Conservation (phyloP, 2,888 invertebrate species). For the Morpho achilles region DNA sequence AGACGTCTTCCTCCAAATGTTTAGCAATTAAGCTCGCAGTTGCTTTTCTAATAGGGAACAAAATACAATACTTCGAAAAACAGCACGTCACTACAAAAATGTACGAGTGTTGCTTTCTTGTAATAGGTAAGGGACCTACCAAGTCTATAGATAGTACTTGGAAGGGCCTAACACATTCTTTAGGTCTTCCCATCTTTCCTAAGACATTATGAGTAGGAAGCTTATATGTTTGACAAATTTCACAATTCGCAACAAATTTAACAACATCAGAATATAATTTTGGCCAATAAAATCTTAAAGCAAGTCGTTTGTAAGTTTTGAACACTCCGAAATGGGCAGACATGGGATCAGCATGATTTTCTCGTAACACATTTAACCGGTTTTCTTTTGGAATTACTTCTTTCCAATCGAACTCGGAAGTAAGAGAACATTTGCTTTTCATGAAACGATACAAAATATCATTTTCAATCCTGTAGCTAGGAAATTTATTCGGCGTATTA, state of each 20-base stretch:
- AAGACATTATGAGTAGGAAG: slow-evolving; percentile 19
- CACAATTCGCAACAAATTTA: slow-evolving; percentile 6
- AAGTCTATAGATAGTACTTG: slow-evolving; percentile 11
- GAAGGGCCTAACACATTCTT: slow-evolving; percentile 23
- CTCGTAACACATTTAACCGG: slow-evolving; percentile 5
- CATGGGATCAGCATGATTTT: slow-evolving; percentile 22
- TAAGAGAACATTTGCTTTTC: slow-evolving; percentile 24
- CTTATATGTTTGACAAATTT: slow-evolving; percentile 23
- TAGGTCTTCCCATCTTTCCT: slow-evolving; percentile 27
- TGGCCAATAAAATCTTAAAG: slow-evolving; percentile 19
- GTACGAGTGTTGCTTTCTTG: slow-evolving; percentile 18
- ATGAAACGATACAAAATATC: slow-evolving; percentile 15
- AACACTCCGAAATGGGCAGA: slow-evolving; percentile 25
- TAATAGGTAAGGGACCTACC: slow-evolving; percentile 22
- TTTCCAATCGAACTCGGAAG: slow-evolving; percentile 27
- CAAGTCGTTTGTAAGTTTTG: slow-evolving; percentile 29
- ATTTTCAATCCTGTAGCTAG: slow-evolving; percentile 9
- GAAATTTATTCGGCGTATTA: slow-evolving; percentile 18
- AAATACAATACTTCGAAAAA: slow-evolving; percentile 25
- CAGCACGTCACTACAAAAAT: slow-evolving; percentile 25
- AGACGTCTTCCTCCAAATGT: slow-evolving; percentile 19
- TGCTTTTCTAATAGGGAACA: slow-evolving; percentile 15
- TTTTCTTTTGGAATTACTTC: slow-evolving; percentile 27
- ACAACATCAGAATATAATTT: slow-evolving; percentile 16
- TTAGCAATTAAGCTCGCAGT: not conserved